Conservation (phyloP, 1,140 invertebrate species). For the Papilio polytes region DNA sequence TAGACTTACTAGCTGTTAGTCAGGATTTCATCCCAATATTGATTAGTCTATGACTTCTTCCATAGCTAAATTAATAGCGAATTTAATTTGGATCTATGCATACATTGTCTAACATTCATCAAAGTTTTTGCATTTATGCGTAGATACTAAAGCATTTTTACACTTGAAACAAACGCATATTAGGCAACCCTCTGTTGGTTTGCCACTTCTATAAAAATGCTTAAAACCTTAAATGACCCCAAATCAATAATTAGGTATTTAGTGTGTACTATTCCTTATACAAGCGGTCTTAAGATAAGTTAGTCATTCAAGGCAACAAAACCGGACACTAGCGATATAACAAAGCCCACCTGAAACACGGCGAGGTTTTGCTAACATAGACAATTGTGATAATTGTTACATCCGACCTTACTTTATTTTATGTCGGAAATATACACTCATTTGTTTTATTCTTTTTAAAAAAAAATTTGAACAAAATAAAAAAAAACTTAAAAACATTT, state of each 20-base stretch:
- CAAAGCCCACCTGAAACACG: constrained; percentile 23
- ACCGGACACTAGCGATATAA: constrained; percentile 39
- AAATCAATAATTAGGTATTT: neutral
- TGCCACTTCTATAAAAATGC: too few relatives aligned
- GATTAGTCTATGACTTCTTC: too few relatives aligned
- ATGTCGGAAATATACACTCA: neutral
- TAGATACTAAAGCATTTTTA: too few relatives aligned
- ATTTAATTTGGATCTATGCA: too few relatives aligned
- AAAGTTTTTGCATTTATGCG: too few relatives aligned
- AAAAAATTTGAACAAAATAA: neutral
- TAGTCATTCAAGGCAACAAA: constrained; percentile 47
- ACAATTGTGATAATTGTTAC: neutral
- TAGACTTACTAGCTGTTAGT: too few relatives aligned
- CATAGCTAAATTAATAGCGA: too few relatives aligned
- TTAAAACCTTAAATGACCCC: too few relatives aligned
- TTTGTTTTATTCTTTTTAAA: neutral
- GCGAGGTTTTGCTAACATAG: neutral
- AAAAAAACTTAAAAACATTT: neutral
- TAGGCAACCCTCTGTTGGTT: too few relatives aligned
- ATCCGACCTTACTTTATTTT: neutral
- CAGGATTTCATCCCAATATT: too few relatives aligned
- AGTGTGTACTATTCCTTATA: constrained; percentile 14
- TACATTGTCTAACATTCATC: too few relatives aligned
- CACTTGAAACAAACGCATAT: too few relatives aligned
- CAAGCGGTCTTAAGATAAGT: constrained; percentile 42